phyloP scores from a whole-genome alignment of 1,140 invertebrate species.

The Zaprionus africanus region DNA sequence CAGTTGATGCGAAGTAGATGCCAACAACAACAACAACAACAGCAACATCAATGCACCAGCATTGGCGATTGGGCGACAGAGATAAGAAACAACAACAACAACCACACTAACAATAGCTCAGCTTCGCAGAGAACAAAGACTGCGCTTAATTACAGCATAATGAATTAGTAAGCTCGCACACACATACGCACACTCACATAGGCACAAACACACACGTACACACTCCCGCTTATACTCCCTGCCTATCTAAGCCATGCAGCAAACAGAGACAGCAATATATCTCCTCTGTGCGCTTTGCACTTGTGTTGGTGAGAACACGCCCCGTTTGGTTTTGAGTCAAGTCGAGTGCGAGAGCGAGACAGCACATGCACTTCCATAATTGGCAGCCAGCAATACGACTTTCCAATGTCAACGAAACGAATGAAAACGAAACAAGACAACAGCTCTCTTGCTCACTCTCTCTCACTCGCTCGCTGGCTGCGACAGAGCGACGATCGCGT shows the following conservation, averaged over 20 bases:
- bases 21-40: background rate
- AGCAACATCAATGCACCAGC: constrained; percentile 12
- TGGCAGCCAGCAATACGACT: constrained; percentile 37
- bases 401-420: constrained; percentile 61
- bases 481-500: constrained; percentile 55
- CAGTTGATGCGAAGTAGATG: constrained; percentile 32
- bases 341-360: constrained; percentile 46
- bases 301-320: constrained; percentile 52
- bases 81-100: constrained; percentile 50
- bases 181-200: constrained; percentile 29
- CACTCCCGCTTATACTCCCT: no score
- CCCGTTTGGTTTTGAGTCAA: constrained; percentile 56
- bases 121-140: constrained; percentile 38
- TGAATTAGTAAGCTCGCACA: constrained; percentile 66
- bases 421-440: background rate
- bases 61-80: constrained; percentile 42
- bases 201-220: constrained; percentile 29
- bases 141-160: constrained; percentile 79
- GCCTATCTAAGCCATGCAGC: background rate
- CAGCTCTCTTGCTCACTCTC: constrained; percentile 28
- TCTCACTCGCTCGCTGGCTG: constrained; percentile 19
- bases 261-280: constrained; percentile 56
- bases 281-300: background rate
- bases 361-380: constrained; percentile 56
- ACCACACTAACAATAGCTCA: constrained; percentile 48